Conservation (phyloP, 2,888 invertebrate genomes). For the Drosophila tanythrix region DNA sequence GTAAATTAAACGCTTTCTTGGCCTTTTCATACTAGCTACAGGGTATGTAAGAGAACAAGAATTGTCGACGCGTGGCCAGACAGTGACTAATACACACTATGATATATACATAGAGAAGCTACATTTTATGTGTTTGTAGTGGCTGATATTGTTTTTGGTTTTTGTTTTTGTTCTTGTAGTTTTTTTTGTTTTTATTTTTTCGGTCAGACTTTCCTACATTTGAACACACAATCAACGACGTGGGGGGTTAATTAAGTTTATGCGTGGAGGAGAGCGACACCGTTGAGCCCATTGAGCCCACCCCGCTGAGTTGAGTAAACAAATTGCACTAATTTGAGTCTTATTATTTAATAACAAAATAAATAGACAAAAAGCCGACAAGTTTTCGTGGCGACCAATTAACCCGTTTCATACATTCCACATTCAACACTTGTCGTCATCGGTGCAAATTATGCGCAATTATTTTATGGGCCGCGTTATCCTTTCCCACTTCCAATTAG, state of each 20-base stretch:
- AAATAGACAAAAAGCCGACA: slow-evolving; percentile 68
- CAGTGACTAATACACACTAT: slow-evolving; percentile 64
- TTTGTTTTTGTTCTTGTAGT: slow-evolving; percentile 13
- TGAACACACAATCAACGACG: slow-evolving; percentile 40
- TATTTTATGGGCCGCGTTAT: slow-evolving; percentile 51
- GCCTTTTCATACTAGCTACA: background rate
- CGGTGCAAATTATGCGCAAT: slow-evolving; percentile 51
- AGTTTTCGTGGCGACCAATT: slow-evolving; percentile 42
- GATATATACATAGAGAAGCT: slow-evolving; percentile 16
- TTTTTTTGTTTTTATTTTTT: slow-evolving; percentile 18
- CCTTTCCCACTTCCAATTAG: slow-evolving; percentile 59
- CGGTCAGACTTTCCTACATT: slow-evolving; percentile 31
- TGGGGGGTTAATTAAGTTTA: slow-evolving; percentile 58
- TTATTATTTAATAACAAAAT: slow-evolving; percentile 78
- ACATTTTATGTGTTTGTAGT: slow-evolving; percentile 14
- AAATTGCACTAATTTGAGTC: slow-evolving; percentile 78
- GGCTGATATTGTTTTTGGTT: slow-evolving; percentile 16
- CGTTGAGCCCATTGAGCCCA: slow-evolving; percentile 19
- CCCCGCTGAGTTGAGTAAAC: slow-evolving; percentile 55
- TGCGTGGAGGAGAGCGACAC: slow-evolving; percentile 15
- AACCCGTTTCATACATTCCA: slow-evolving; percentile 41
- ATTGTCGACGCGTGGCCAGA: slow-evolving; percentile 67
- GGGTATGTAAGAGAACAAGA: slow-evolving; percentile 21
- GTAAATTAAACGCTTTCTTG: background rate
- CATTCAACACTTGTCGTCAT: slow-evolving; percentile 49